Evolutionary conservation across 2,113 vertebrate species (phyloP).

Genomic region (Nyctereutes procyonoides): DNA sequence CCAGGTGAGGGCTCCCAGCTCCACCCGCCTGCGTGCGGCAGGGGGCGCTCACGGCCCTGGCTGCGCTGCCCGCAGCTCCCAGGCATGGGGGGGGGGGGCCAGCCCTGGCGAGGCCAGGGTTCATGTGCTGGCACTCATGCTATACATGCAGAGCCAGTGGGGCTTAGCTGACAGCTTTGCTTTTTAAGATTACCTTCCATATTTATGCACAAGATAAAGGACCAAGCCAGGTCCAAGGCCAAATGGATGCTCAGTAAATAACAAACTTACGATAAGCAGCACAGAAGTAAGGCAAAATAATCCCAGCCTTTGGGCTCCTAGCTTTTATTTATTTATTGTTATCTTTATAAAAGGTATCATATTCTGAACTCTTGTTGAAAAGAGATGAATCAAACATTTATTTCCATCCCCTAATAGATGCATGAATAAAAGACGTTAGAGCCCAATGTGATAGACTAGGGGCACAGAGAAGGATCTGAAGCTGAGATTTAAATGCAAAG

Average conservation of each 20-base stretch:
- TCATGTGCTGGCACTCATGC: neutral
- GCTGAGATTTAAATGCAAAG: neutral
- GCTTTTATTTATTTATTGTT: slow-evolving; percentile 46
- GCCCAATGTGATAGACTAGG: neutral
- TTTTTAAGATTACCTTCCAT: neutral
- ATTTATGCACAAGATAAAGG: neutral
- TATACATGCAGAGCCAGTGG: neutral
- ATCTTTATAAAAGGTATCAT: neutral
- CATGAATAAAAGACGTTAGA: neutral
- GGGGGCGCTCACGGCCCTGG: neutral
- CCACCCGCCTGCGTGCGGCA: rapidly evolving
- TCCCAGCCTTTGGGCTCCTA: neutral
- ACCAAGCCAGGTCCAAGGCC: neutral
- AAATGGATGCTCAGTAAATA: neutral
- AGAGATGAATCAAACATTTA: slow-evolving; percentile 27
- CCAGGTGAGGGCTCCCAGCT: neutral
- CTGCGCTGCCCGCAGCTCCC: neutral
- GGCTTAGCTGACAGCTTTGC: neutral
- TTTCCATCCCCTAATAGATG: slow-evolving; percentile 18
- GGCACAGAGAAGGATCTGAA: neutral
- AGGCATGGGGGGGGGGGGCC: neutral
- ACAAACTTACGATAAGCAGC: neutral
- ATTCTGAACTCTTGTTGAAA: slow-evolving; percentile 37
- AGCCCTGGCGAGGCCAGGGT: neutral
- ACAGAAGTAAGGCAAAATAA: neutral